Evolutionary conservation across 2,888 invertebrate species (phyloP), one percentile per base, ranked within the genome.

Genomic region (Baccha elongata): DNA sequence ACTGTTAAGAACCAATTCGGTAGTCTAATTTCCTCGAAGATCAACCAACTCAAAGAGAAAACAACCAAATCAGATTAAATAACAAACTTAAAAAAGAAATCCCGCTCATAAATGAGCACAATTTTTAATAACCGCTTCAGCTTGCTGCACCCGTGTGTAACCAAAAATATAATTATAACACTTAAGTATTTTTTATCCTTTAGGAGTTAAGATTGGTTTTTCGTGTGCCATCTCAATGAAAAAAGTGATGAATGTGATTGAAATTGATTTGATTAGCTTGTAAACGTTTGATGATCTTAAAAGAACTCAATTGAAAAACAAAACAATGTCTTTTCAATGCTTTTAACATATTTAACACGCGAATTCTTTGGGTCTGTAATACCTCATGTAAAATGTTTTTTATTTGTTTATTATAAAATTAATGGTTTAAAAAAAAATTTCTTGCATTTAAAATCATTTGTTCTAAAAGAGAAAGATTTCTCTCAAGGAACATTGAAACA

Each of bases 1-100:
- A 86, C 86, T n/a, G 84, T 90, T 3, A 89, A 87, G 13, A 86
- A 88, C 32, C 88, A 87, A 72, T 87, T 87, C 67, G 87, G 90
- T 11, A 86, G 86, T 48, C 60, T 89, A 17, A 71, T 90, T 35
- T 87, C 86, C 42, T 87, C 89, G 0, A 90, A 89, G 85, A 87
- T 90, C 2, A 87, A 88, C 26, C 88, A 86, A 50, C 58, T 85
- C 13, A 87, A 86, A 37, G 84, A 85, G 26, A 85, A 85, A 71
- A 76, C 85, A 86, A 87, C 75, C 81, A 88, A 84, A 86, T 86
- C 85, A 37, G 87, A 80, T 81, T 83, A 76, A 44, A 52, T 8
- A 23, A 6, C n/a, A 5, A 37, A 13, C 2, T 1, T 8, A 37
- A 23, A 21, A 37, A 10, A 15, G 32, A 53, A 1, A n/a, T n/a